These are phyloP conservation scores for Amiota mariae DNA, from an alignment of 2,888 invertebrate species.

Conservation along the genomic window DNA sequence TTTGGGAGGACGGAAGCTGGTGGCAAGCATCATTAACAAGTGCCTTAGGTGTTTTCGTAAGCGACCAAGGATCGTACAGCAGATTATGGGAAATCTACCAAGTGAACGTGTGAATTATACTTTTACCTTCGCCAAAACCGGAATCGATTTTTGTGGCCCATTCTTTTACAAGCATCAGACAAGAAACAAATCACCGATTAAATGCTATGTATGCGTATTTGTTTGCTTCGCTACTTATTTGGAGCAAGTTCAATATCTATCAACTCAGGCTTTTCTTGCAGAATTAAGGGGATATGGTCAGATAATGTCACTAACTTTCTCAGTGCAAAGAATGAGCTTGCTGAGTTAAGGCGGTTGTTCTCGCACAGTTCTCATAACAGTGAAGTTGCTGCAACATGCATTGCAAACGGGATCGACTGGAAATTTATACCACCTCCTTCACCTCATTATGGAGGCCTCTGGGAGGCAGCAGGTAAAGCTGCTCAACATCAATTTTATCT, in stretches of 20 bases:
- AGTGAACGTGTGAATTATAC: not conserved
- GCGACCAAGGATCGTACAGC: not conserved
- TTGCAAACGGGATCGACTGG: not conserved
- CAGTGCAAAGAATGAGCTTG: not conserved
- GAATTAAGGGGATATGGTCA: not conserved
- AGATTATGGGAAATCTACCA: not conserved
- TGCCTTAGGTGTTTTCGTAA: not conserved
- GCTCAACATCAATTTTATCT: not conserved
- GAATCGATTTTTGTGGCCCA: too few species aligned
- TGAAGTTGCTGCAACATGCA: not conserved
- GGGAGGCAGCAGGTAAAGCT: not conserved
- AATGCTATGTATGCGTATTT: too few species aligned
- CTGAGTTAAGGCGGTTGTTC: too few species aligned
- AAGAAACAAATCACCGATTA: too few species aligned
- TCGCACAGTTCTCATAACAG: not conserved
- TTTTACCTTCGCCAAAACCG: not conserved
- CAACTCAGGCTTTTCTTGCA: not conserved
- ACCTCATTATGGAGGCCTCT: not conserved
- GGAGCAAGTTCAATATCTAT: not conserved
- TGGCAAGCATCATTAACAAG: too few species aligned
- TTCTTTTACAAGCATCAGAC: too few species aligned
- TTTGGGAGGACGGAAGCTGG: slow-evolving; percentile 2
- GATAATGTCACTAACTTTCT: not conserved
- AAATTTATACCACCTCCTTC: not conserved
- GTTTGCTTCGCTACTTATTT: too few species aligned